These are phyloP conservation scores for Lophius piscatorius DNA, from an alignment of 2,113 vertebrate genomes.

Conservation along the genomic window DNA sequence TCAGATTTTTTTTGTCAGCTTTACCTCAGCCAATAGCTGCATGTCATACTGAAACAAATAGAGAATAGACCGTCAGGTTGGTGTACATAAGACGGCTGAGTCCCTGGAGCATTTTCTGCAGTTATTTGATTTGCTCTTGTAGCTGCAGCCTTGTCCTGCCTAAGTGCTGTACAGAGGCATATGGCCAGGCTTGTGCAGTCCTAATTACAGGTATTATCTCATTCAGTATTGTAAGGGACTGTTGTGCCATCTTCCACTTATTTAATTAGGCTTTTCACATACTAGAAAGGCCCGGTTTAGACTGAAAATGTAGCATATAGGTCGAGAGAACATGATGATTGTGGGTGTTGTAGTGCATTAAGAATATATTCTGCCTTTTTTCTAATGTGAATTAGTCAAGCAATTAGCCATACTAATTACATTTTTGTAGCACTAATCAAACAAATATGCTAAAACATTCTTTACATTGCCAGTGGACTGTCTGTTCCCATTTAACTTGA, in stretches of 20 bases:
- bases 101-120: slow-evolving; percentile 59
- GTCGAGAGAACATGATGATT: slow-evolving; percentile 45
- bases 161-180: slow-evolving; percentile 80
- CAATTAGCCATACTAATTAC: slow-evolving; percentile 97
- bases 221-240: slow-evolving; percentile 91
- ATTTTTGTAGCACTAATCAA: slow-evolving; percentile 98
- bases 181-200: slow-evolving; percentile 82
- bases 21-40: neutral
- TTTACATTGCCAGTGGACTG: slow-evolving; percentile 93
- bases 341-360: slow-evolving; percentile 70
- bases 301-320: slow-evolving; percentile 84
- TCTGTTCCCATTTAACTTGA: slow-evolving; percentile 98
- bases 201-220: slow-evolving; percentile 94
- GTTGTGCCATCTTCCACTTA: slow-evolving; percentile 95
- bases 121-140: slow-evolving; percentile 77
- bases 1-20: neutral
- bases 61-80: slow-evolving; percentile 26
- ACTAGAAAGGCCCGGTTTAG: slow-evolving; percentile 92
- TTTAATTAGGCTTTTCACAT: slow-evolving; percentile 98
- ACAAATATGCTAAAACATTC: slow-evolving; percentile 99
- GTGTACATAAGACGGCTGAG: slow-evolving; percentile 27
- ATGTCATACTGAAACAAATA: neutral
- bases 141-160: slow-evolving; percentile 58
- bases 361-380: slow-evolving; percentile 87
- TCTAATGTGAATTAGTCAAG: slow-evolving; percentile 95